Evolutionary conservation across 2,888 invertebrate genomes (phyloP).

Genomic region (Caradrina clavipalpis): DNA sequence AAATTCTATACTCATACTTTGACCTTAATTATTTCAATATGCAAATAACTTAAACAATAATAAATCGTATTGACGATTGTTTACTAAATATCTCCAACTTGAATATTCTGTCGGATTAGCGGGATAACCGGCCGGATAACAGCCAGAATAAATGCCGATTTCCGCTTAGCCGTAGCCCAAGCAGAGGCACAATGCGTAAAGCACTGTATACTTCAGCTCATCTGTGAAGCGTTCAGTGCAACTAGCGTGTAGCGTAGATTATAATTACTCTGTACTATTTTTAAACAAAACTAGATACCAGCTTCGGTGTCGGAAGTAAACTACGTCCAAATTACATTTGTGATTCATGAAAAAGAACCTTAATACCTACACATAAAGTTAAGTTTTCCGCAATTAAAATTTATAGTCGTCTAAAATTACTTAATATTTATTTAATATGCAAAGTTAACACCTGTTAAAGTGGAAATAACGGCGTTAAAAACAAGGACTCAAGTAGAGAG

Average conservation of each 20-base stretch:
- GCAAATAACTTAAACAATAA: background rate
- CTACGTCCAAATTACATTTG: too few relatives aligned
- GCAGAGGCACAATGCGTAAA: constrained; percentile 13
- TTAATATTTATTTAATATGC: too few relatives aligned
- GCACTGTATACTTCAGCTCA: constrained; percentile 28
- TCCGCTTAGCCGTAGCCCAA: constrained; percentile 7
- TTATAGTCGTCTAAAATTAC: too few relatives aligned
- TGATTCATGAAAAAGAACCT: too few relatives aligned
- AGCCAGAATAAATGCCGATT: background rate
- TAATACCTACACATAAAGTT: too few relatives aligned
- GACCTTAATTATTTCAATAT: constrained; percentile 10
- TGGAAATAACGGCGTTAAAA: too few relatives aligned
- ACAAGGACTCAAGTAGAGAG: too few relatives aligned
- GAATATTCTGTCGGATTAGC: background rate
- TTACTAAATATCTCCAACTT: background rate
- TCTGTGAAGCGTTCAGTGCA: constrained; percentile 31
- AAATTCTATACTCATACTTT: constrained; percentile 3
- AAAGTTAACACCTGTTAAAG: too few relatives aligned
- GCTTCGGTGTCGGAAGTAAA: too few relatives aligned
- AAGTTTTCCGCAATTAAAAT: too few relatives aligned
- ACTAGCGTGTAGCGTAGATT: constrained; percentile 18
- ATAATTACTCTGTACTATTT: background rate
- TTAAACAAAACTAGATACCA: constrained; percentile 9
- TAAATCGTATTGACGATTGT: background rate
- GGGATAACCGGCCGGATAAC: background rate